Percentiles rank a stretch among this genome's conserved stretches.
These are phyloP conservation scores for Sinelater perroti DNA, from an alignment of 2,888 invertebrate species.

Conservation along the genomic window DNA sequence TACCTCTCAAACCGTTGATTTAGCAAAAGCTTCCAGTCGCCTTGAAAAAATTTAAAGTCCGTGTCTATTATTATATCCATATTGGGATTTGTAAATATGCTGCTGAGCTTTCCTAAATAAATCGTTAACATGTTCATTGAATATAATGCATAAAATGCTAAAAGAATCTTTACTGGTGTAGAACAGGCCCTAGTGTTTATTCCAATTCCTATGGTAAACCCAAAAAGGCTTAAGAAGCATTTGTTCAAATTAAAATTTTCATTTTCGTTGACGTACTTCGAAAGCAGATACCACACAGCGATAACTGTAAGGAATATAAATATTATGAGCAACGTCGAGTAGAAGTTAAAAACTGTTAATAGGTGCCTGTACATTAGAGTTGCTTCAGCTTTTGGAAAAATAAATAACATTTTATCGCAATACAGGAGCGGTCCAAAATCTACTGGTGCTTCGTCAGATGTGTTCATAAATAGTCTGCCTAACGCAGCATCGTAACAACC, in stretches of 20 bases:
- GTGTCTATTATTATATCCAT: background rate
- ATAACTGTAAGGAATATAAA: background rate
- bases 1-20: background rate
- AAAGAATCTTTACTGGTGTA: constrained; percentile 30
- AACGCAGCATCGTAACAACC: background rate
- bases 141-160: constrained; percentile 38
- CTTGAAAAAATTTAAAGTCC: background rate
- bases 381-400: constrained; percentile 32
- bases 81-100: constrained; percentile 38
- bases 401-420: constrained; percentile 33
- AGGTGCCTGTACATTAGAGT: constrained; percentile 37
- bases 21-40: background rate
- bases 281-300: too few species aligned
- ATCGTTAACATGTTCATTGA: constrained; percentile 39
- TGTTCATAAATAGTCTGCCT: background rate
- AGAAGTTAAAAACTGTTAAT: constrained; percentile 31
- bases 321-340: constrained; percentile 33
- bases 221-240: background rate
- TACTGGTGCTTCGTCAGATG: background rate
- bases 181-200: background rate
- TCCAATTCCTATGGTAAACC: background rate
- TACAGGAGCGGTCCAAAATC: constrained; percentile 34
- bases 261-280: too few species aligned
- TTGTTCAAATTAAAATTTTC: too few species aligned
- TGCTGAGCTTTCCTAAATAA: constrained; percentile 44